A percentile compares a stretch with the other conserved stretches of the same genome.
These are phyloP conservation scores for Melieria picta DNA, from an alignment of 2,888 invertebrate species.

Conservation along the genomic window DNA sequence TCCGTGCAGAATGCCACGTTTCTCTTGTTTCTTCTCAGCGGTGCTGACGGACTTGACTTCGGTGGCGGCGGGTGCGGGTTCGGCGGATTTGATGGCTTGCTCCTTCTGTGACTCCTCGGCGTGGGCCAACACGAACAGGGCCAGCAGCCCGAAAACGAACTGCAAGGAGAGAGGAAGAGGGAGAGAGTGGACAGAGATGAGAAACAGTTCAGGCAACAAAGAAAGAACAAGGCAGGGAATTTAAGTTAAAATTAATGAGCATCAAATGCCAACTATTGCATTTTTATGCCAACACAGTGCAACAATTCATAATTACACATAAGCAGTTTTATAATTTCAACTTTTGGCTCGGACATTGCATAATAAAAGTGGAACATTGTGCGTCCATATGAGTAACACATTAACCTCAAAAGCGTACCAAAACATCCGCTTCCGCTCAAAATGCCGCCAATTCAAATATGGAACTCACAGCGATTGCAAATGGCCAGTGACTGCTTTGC, in stretches of 20 bases:
- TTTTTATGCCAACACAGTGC: not conserved
- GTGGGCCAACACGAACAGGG: conserved; percentile 71
- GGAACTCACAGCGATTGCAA: not conserved
- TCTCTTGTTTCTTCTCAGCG: conserved; percentile 79
- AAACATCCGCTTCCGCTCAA: conserved; percentile 15
- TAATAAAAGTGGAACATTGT: too few relatives aligned
- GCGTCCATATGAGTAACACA: not conserved
- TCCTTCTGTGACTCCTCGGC: conserved; percentile 71
- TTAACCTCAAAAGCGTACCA: not conserved
- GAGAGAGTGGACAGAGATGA: conserved; percentile 15
- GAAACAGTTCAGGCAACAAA: not conserved
- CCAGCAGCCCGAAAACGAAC: conserved; percentile 67
- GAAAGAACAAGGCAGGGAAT: not conserved
- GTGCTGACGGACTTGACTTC: conserved; percentile 69
- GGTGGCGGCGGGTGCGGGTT: conserved; percentile 62
- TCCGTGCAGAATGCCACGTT: conserved; percentile 74
- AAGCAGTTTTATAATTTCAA: not conserved
- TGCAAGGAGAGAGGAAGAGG: conserved; percentile 46
- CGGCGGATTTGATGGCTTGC: conserved; percentile 55
- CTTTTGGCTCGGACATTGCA: not conserved
- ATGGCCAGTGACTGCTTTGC: not conserved
- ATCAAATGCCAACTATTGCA: not conserved
- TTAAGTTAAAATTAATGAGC: not conserved
- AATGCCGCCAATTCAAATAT: not conserved
- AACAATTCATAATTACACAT: not conserved